phyloP scores from a whole-genome alignment of 1,140 invertebrate genomes.

The Venturia canescens region DNA sequence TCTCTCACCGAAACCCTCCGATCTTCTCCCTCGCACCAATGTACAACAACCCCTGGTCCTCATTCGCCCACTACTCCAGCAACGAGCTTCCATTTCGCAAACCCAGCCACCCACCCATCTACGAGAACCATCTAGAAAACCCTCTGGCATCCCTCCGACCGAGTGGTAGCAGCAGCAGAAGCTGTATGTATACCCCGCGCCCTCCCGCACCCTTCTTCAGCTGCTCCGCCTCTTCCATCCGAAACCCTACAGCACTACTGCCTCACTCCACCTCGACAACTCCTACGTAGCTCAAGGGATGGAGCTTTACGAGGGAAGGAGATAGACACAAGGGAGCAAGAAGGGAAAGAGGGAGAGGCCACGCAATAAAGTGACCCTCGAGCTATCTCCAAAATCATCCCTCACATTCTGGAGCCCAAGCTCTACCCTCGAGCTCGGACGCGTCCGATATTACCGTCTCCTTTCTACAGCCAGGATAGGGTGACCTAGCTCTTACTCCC shows the following conservation, averaged over 20 bases:
- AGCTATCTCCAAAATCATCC: slow-evolving; percentile 78
- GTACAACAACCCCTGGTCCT: slow-evolving; percentile 52
- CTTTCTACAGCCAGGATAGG: background rate
- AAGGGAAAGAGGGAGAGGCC: slow-evolving; percentile 52
- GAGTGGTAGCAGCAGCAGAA: slow-evolving; percentile 31
- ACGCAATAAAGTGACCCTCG: slow-evolving; percentile 70
- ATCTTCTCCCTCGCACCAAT: slow-evolving; percentile 55
- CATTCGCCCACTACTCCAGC: slow-evolving; percentile 64
- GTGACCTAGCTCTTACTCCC: slow-evolving; percentile 4
- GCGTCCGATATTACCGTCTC: slow-evolving; percentile 49
- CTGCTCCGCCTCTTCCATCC: slow-evolving; percentile 54
- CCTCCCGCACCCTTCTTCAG: slow-evolving; percentile 60
- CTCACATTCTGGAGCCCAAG: slow-evolving; percentile 70
- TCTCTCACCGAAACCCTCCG: slow-evolving; percentile 23
- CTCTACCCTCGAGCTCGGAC: slow-evolving; percentile 71
- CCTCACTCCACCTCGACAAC: slow-evolving; percentile 63
- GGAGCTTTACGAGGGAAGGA: slow-evolving; percentile 4
- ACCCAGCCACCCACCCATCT: slow-evolving; percentile 57
- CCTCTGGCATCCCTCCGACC: slow-evolving; percentile 42
- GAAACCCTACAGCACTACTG: slow-evolving; percentile 48
- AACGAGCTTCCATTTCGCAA: slow-evolving; percentile 69
- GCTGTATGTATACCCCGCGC: slow-evolving; percentile 20
- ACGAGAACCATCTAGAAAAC: slow-evolving; percentile 45
- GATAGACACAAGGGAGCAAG: background rate
- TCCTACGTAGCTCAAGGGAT: slow-evolving; percentile 61